A percentile compares a stretch with the other conserved stretches of the same genome.
Evolutionary conservation across 2,113 vertebrate species (phyloP).

Genomic region (Heliornis fulica): DNA sequence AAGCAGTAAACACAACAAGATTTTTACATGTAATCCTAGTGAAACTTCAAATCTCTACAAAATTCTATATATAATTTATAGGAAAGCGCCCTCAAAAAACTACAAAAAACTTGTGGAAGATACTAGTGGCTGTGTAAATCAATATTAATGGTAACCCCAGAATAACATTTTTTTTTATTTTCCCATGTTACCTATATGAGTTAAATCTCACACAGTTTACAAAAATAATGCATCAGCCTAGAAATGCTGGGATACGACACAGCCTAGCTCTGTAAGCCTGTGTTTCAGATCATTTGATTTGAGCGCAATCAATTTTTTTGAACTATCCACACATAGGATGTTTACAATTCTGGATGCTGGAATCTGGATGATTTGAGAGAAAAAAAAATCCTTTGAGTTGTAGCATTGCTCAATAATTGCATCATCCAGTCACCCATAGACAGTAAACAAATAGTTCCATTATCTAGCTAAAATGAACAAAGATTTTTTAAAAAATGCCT

Average conservation of each 20-base stretch:
- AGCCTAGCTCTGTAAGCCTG: not conserved
- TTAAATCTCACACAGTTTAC: not conserved
- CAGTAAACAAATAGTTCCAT: not conserved
- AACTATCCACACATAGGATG: not conserved
- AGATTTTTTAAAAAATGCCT: not conserved
- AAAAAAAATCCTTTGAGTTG: not conserved
- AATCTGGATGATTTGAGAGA: not conserved
- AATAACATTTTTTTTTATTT: not conserved
- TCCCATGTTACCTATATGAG: not conserved
- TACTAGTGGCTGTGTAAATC: not conserved
- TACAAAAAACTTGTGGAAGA: not conserved
- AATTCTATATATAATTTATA: not conserved
- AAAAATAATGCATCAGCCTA: not conserved
- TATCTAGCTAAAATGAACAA: not conserved
- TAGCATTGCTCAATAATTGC: not conserved
- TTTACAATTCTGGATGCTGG: too few species aligned
- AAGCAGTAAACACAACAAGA: not conserved
- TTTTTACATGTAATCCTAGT: not conserved
- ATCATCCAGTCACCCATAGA: not conserved
- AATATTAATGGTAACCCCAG: not conserved
- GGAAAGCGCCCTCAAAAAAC: accelerated
- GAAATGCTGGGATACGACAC: not conserved
- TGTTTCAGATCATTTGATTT: not conserved
- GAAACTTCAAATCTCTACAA: not conserved
- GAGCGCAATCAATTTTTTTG: not conserved